phyloP scores from a whole-genome alignment of 2,797 vertebrate genomes.

The Petrocephalus schoutedeni region DNA sequence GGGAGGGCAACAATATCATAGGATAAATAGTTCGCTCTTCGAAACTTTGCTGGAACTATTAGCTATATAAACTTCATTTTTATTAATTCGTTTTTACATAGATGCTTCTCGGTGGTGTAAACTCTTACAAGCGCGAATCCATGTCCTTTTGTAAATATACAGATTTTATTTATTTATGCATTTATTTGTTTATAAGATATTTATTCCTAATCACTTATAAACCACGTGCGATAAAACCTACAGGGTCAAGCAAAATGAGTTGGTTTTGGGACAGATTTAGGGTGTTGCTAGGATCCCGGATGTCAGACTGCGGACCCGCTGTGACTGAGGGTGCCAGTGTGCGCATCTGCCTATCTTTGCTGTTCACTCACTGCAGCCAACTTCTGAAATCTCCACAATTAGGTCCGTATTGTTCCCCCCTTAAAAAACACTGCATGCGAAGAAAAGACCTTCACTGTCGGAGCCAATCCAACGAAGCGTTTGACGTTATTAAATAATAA shows the following conservation, averaged over 20 bases:
- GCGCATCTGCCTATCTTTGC: constrained; percentile 68
- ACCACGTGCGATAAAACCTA: constrained; percentile 43
- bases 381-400: constrained; percentile 75
- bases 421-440: constrained; percentile 67
- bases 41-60: not conserved
- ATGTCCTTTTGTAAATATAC: not conserved
- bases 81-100: not conserved
- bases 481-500: constrained; percentile 97
- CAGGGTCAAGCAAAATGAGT: constrained; percentile 45
- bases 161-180: not conserved
- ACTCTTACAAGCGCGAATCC: not conserved
- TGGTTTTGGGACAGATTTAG: constrained; percentile 59
- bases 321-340: constrained; percentile 53
- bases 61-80: not conserved
- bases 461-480: constrained; percentile 82
- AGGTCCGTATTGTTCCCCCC: constrained; percentile 73
- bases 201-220: constrained; percentile 14
- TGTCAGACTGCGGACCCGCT: constrained; percentile 44
- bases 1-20: not conserved
- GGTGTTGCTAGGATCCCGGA: constrained; percentile 66
- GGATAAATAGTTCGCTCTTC: not conserved
- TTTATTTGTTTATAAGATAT: not conserved
- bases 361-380: constrained; percentile 76
- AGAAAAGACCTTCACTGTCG: constrained; percentile 76
- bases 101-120: not conserved